Conservation (phyloP, 2,113 vertebrate species). For the Taxidea taxus region DNA sequence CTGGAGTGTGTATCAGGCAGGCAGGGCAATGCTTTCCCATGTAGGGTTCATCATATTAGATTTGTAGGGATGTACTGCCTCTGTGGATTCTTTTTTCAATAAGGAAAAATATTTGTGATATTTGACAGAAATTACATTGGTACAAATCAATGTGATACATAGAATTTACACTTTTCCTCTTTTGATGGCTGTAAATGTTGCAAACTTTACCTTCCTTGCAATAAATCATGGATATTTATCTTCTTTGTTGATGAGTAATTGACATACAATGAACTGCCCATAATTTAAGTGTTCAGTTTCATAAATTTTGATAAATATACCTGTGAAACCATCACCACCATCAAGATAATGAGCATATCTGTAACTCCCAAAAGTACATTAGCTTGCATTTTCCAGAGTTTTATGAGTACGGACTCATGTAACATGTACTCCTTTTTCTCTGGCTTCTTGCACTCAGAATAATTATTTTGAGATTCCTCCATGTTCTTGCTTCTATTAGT, state of each 20-base stretch:
- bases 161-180: background rate
- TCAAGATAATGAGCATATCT: background rate
- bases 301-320: background rate
- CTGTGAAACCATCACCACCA: background rate
- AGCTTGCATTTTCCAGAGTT: background rate
- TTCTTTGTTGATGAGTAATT: constrained; percentile 17
- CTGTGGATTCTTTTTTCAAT: background rate
- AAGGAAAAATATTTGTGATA: background rate
- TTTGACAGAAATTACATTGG: background rate
- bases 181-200: background rate
- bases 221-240: background rate
- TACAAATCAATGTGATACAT: background rate
- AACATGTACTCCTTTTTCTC: background rate
- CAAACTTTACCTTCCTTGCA: background rate
- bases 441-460: background rate
- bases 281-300: background rate
- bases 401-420: background rate
- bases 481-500: background rate
- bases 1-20: background rate
- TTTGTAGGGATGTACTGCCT: background rate
- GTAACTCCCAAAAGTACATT: background rate
- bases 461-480: background rate
- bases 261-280: background rate
- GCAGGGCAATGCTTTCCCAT: background rate
- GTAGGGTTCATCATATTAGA: background rate